Evolutionary conservation across 2,797 vertebrate genomes (phyloP).

Genomic region (Vespertilio murinus): DNA sequence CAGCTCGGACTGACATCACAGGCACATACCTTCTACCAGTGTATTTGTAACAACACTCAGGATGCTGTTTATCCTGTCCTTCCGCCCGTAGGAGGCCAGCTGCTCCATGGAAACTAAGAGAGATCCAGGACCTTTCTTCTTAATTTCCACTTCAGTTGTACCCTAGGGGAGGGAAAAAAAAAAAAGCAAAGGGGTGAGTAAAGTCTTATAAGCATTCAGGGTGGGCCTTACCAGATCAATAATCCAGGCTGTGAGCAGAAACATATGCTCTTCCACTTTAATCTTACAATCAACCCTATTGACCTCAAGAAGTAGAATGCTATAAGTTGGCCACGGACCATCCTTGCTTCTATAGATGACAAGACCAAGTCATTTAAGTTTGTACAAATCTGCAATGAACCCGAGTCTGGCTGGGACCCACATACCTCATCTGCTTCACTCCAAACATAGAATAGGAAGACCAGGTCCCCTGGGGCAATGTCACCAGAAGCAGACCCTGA

Average conservation of each 20-base stretch:
- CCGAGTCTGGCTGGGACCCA: not conserved
- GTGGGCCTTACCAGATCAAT: not conserved
- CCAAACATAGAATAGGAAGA: not conserved
- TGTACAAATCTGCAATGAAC: not conserved
- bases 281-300: not conserved
- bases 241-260: not conserved
- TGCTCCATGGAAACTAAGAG: slow-evolving; percentile 98
- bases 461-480: not conserved
- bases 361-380: not conserved
- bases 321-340: not conserved
- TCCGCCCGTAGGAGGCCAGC: slow-evolving; percentile 94
- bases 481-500: not conserved
- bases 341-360: not conserved
- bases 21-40: slow-evolving; percentile 92
- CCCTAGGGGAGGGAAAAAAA: slow-evolving; percentile 76
- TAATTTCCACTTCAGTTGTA: slow-evolving; percentile 94
- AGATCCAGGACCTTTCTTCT: slow-evolving; percentile 97
- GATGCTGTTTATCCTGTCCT: slow-evolving; percentile 95
- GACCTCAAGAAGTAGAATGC: not conserved
- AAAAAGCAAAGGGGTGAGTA: slow-evolving; percentile 28
- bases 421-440: not conserved
- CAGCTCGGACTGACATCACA: fast-evolving
- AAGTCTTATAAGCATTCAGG: not conserved
- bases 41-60: slow-evolving; percentile 98
- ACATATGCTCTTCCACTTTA: not conserved